Evolutionary conservation across 2,888 invertebrate genomes (phyloP).

Genomic region (Prostheceraeus crozeri): DNA sequence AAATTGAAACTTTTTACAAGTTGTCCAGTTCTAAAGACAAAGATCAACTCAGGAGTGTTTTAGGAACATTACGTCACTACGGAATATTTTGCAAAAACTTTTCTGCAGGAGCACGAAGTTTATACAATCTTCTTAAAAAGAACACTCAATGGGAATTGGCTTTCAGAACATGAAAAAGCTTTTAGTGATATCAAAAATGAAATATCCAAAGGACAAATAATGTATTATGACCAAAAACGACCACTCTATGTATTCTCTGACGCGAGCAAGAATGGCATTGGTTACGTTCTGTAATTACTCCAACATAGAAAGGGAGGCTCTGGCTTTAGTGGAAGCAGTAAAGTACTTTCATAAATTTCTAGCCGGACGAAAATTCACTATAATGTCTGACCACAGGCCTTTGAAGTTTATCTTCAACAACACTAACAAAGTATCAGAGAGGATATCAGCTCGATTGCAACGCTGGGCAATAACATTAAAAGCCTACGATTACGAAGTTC

Average conservation of each 20-base stretch:
- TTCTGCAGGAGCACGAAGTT: not conserved
- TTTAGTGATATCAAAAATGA: too few species aligned
- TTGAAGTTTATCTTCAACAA: conserved; percentile 49
- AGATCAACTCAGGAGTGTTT: conserved; percentile 7
- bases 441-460: conserved; percentile 43
- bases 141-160: not conserved
- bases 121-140: conserved; percentile 1
- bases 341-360: conserved; percentile 52
- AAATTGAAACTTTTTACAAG: too few species aligned
- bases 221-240: not conserved
- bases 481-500: conserved; percentile 47
- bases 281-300: conserved; percentile 43
- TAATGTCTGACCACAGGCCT: conserved; percentile 52
- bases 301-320: conserved; percentile 49
- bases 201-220: not conserved
- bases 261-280: not conserved
- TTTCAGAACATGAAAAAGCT: too few species aligned
- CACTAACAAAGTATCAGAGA: conserved; percentile 42
- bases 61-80: not conserved
- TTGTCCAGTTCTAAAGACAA: too few species aligned
- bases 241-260: not conserved
- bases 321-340: conserved; percentile 50
- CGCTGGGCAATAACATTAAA: conserved; percentile 44
- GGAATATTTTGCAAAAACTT: conserved; percentile 1
- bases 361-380: conserved; percentile 50